These are phyloP conservation scores for Leptopilina syphax DNA, from an alignment of 2,888 invertebrate species.

Conservation along the genomic window DNA sequence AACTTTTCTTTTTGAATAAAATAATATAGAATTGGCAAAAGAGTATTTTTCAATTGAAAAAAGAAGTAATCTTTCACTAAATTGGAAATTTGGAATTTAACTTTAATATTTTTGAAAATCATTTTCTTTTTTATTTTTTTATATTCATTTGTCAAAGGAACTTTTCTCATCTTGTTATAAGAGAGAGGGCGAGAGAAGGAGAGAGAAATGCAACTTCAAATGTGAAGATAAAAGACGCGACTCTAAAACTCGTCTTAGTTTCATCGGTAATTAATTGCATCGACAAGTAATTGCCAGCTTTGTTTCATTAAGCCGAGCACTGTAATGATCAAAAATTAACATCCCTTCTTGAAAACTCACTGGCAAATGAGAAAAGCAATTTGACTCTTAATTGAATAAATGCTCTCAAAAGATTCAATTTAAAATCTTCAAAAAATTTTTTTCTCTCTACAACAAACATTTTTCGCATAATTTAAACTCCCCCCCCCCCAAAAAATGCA, in stretches of 20 bases:
- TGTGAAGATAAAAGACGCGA: background rate
- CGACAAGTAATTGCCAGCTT: slow-evolving; percentile 27
- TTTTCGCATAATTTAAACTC: too few species aligned
- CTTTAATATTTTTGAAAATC: too few species aligned
- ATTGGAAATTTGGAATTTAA: too few species aligned
- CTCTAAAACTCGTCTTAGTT: slow-evolving; percentile 22
- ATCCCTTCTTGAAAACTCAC: slow-evolving; percentile 25
- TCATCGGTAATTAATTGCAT: slow-evolving; percentile 30
- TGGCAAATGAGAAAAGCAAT: slow-evolving; percentile 33
- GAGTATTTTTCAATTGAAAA: too few species aligned
- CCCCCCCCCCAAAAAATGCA: too few species aligned
- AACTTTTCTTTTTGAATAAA: too few species aligned
- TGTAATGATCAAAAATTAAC: slow-evolving; percentile 36
- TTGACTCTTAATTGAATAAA: slow-evolving; percentile 21
- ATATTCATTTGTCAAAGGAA: too few species aligned
- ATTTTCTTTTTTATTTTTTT: too few species aligned
- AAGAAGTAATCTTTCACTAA: too few species aligned
- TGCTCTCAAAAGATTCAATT: slow-evolving; percentile 1
- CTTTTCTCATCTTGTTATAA: background rate
- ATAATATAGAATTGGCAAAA: too few species aligned
- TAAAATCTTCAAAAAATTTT: background rate
- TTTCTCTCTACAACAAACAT: background rate
- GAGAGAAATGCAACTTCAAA: background rate
- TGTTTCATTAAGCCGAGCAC: slow-evolving; percentile 37
- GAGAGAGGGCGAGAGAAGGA: too few species aligned